Conservation (phyloP, 2,888 invertebrate species). For the Diaphora mendica region DNA sequence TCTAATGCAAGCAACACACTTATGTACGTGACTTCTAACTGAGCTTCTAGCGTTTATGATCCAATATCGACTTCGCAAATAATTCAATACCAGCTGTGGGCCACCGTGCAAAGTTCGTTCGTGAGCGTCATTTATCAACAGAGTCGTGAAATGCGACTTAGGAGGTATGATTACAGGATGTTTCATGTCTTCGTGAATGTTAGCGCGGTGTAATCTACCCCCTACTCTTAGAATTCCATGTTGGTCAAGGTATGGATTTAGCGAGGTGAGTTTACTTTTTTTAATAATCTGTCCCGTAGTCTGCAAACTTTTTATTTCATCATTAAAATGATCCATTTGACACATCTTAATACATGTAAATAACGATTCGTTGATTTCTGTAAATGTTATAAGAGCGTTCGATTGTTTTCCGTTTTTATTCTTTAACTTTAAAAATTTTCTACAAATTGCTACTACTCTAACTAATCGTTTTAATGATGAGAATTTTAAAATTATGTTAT, state of each 20-base stretch:
- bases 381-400: too few relatives aligned
- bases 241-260: not conserved
- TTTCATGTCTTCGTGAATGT: too few relatives aligned
- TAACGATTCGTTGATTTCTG: not conserved
- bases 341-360: not conserved
- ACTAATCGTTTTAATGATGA: too few relatives aligned
- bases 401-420: too few relatives aligned
- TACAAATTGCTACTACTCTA: too few relatives aligned
- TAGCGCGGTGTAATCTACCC: too few relatives aligned
- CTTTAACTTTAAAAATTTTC: too few relatives aligned
- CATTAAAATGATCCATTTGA: not conserved
- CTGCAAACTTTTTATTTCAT: not conserved
- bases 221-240: too few relatives aligned
- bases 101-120: slow-evolving; percentile 19
- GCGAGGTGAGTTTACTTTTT: not conserved
- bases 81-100: slow-evolving; percentile 12
- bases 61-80: slow-evolving; percentile 7
- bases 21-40: slow-evolving; percentile 16
- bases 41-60: slow-evolving; percentile 19
- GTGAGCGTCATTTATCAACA: too few relatives aligned
- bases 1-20: not conserved
- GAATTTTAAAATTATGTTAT: too few relatives aligned
- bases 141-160: too few relatives aligned
- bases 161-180: too few relatives aligned
- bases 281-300: not conserved